A percentile compares a stretch with the other conserved stretches of the same genome.
Conservation (phyloP, 1,140 invertebrate species). For the Drosophila ficusphila region DNA sequence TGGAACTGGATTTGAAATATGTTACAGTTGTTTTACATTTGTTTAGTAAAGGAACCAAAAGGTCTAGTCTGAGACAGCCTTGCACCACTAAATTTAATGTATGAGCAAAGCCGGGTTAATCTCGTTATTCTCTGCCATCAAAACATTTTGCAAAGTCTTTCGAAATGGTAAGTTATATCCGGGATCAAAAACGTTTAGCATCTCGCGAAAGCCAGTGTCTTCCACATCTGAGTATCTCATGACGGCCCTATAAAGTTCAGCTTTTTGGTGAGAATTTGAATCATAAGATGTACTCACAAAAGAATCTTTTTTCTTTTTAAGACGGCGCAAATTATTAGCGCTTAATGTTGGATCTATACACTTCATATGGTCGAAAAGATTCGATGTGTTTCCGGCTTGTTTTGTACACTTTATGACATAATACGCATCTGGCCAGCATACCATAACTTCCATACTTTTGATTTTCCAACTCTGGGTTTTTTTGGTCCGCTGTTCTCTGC, state of each 20-base stretch:
- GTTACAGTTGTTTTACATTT: too few species aligned
- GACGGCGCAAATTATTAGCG: background rate
- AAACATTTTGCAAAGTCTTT: constrained; percentile 21
- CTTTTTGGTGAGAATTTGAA: background rate
- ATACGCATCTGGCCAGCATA: constrained; percentile 3
- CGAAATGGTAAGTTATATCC: background rate
- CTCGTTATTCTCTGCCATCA: constrained; percentile 1
- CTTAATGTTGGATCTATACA: background rate
- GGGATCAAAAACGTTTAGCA: background rate
- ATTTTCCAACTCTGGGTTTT: constrained; percentile 2
- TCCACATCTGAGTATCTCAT: background rate
- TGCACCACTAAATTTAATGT: constrained; percentile 25
- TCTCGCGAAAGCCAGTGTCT: background rate
- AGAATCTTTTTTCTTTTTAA: background rate
- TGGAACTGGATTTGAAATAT: too few species aligned
- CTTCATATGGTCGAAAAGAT: constrained; percentile 9
- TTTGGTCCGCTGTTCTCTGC: background rate
- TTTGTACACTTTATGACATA: constrained; percentile 12
- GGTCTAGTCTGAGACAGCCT: background rate
- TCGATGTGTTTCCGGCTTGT: constrained; percentile 22
- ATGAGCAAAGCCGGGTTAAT: constrained; percentile 18
- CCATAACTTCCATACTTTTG: constrained; percentile 11
- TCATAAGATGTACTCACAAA: background rate
- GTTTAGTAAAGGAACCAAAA: background rate
- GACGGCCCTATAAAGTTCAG: background rate